These are phyloP conservation scores for Epinephelus moara DNA, from an alignment of 2,113 vertebrate species.

Conservation along the genomic window DNA sequence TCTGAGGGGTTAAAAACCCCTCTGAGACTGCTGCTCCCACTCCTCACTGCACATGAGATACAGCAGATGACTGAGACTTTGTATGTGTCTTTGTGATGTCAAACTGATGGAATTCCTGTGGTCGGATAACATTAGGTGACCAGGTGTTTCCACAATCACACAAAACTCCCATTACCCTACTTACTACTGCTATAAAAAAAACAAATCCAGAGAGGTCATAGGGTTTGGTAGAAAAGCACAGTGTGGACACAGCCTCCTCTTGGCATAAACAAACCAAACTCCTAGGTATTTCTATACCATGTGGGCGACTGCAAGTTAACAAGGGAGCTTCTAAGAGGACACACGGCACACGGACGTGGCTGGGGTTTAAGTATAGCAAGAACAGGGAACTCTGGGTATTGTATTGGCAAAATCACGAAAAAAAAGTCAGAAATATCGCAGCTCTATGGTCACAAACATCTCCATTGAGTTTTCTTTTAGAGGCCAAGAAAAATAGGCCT, in stretches of 20 bases:
- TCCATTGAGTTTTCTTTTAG: background rate
- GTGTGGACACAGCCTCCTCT: slow-evolving; percentile 25
- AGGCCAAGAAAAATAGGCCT: background rate
- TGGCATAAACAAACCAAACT: slow-evolving; percentile 32
- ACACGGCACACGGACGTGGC: slow-evolving; percentile 36
- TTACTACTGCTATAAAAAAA: slow-evolving; percentile 57
- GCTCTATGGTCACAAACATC: slow-evolving; percentile 3
- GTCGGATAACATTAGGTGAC: slow-evolving; percentile 58
- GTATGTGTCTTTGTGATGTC: slow-evolving; percentile 37
- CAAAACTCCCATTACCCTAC: slow-evolving; percentile 22
- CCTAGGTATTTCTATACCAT: slow-evolving; percentile 37
- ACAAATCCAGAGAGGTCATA: slow-evolving; percentile 42
- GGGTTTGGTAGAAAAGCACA: slow-evolving; percentile 24
- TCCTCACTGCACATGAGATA: slow-evolving; percentile 25
- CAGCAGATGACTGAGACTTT: slow-evolving; percentile 22
- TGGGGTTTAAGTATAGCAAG: slow-evolving; percentile 10
- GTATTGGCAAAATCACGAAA: background rate
- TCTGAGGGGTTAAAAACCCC: slow-evolving; percentile 22
- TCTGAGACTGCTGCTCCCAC: slow-evolving; percentile 11
- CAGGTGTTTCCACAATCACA: slow-evolving; percentile 72
- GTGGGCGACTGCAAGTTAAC: slow-evolving; percentile 27
- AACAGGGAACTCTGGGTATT: background rate
- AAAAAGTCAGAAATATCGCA: slow-evolving; percentile 22
- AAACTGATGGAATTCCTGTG: slow-evolving; percentile 45
- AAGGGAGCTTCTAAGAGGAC: slow-evolving; percentile 6